phyloP scores from a whole-genome alignment of 2,797 vertebrate species.

The Cirrhinus molitorella region DNA sequence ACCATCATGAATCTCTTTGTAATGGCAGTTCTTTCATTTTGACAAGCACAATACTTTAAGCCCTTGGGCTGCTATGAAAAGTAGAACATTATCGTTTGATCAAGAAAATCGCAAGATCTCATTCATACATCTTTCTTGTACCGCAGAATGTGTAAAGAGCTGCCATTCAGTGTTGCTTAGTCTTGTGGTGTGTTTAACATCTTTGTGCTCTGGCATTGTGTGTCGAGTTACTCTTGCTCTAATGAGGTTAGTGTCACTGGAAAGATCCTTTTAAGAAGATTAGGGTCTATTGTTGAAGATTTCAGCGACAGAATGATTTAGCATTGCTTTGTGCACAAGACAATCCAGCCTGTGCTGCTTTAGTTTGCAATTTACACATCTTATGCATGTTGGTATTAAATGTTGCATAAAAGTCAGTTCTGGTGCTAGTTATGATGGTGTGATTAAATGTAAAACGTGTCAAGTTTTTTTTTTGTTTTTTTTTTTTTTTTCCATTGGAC shows the following conservation, averaged over 20 bases:
- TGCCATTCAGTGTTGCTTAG: slow-evolving; percentile 43
- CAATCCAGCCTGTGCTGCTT: background rate
- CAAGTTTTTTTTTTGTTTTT: no score
- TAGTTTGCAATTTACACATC: background rate
- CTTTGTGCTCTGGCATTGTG: slow-evolving; percentile 56
- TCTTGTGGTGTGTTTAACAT: slow-evolving; percentile 54
- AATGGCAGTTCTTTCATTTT: slow-evolving; percentile 20
- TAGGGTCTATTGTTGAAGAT: slow-evolving; percentile 54
- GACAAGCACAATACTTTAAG: slow-evolving; percentile 34
- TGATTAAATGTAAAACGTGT: background rate
- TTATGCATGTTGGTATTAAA: background rate
- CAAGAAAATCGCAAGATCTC: slow-evolving; percentile 24
- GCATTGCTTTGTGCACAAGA: slow-evolving; percentile 33
- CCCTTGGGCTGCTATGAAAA: slow-evolving; percentile 5
- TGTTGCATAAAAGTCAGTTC: background rate
- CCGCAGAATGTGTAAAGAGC: slow-evolving; percentile 41
- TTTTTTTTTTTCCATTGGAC: background rate
- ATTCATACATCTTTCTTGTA: background rate
- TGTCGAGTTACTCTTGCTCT: slow-evolving; percentile 57
- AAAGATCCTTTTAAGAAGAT: slow-evolving; percentile 65
- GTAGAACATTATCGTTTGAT: slow-evolving; percentile 36
- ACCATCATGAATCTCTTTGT: slow-evolving; percentile 11
- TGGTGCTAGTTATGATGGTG: background rate
- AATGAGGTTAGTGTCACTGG: slow-evolving; percentile 65
- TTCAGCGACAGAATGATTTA: slow-evolving; percentile 26